phyloP scores from a whole-genome alignment of 2,888 invertebrate genomes.

The Autographa pulchrina region DNA sequence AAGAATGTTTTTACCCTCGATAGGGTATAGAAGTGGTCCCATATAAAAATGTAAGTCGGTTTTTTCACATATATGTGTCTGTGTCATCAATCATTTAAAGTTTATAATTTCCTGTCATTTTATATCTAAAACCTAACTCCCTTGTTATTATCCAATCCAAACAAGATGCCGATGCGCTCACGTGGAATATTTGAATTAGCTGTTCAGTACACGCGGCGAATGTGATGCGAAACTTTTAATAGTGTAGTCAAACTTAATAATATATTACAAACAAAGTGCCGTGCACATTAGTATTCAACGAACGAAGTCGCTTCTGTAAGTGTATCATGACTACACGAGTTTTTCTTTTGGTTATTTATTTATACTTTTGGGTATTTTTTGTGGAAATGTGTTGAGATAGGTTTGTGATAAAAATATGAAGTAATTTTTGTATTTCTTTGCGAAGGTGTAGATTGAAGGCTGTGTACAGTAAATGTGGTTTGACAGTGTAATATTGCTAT shows the following conservation, averaged over 20 bases:
- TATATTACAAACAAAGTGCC: slow-evolving; percentile 50
- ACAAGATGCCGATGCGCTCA: slow-evolving; percentile 27
- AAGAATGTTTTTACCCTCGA: too few relatives aligned
- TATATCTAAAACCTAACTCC: not conserved
- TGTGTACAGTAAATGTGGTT: too few relatives aligned
- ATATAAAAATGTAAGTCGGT: too few relatives aligned
- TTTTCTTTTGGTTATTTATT: slow-evolving; percentile 28
- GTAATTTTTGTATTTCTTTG: too few relatives aligned
- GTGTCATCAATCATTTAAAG: too few relatives aligned
- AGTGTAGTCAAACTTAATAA: slow-evolving; percentile 58
- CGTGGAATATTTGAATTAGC: slow-evolving; percentile 41
- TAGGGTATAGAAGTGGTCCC: too few relatives aligned
- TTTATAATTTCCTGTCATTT: too few relatives aligned
- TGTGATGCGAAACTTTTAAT: slow-evolving; percentile 54
- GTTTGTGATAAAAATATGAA: too few relatives aligned
- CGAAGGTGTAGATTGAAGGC: too few relatives aligned
- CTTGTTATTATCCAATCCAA: slow-evolving; percentile 21
- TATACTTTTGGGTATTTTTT: not conserved
- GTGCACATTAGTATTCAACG: slow-evolving; percentile 56
- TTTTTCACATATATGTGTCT: too few relatives aligned
- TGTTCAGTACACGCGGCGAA: slow-evolving; percentile 40
- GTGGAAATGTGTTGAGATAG: not conserved
- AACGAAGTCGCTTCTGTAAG: slow-evolving; percentile 38
- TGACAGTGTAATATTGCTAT: too few relatives aligned
- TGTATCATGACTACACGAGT: slow-evolving; percentile 29